Conservation (phyloP, 2,888 invertebrate genomes). For the Mantis religiosa region DNA sequence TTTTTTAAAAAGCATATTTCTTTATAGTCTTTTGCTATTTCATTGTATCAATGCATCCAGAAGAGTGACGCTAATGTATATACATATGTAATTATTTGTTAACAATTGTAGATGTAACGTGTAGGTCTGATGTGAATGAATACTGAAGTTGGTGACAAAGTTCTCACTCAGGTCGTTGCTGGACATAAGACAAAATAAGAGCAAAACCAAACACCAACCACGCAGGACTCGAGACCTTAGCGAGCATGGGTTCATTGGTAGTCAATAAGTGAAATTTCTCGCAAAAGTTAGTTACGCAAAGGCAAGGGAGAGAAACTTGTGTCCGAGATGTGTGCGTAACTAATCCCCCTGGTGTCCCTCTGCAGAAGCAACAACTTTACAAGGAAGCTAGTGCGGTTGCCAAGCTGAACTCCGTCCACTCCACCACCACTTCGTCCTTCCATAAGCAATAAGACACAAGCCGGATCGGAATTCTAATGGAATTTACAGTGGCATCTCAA, state of each 20-base stretch:
- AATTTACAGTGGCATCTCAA: neutral
- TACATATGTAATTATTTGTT: no score
- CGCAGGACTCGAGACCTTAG: neutral
- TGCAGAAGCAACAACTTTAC: neutral
- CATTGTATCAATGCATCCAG: no score
- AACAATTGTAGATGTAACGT: no score
- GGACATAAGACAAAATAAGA: no score
- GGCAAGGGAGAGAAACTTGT: neutral
- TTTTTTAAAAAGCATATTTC: no score
- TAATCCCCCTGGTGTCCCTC: neutral
- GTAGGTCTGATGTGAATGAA: no score
- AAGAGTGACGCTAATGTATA: no score
- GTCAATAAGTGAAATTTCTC: neutral
- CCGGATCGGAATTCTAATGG: slow-evolving; percentile 4
- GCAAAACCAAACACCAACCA: no score
- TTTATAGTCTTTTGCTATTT: no score
- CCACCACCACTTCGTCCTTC: neutral
- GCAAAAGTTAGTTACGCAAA: neutral
- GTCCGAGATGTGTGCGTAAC: neutral
- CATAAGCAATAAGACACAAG: neutral
- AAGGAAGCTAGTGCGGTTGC: neutral
- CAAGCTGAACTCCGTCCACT: neutral
- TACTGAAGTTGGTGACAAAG: no score
- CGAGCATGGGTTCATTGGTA: neutral
- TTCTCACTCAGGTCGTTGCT: no score